These are phyloP conservation scores for Podarcis siculus DNA, from an alignment of 2,797 vertebrate genomes.

Conservation along the genomic window DNA sequence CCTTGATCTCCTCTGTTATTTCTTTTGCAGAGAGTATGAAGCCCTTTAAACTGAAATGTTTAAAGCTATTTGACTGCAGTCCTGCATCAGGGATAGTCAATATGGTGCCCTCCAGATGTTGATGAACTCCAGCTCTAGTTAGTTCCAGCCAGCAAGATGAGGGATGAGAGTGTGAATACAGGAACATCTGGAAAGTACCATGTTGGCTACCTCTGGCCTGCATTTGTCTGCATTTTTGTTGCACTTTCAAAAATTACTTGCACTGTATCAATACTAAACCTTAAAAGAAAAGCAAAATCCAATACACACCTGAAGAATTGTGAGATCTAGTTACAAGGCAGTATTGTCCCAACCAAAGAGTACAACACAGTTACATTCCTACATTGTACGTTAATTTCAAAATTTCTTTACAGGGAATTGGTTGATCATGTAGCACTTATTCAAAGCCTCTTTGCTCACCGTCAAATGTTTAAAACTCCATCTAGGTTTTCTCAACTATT, in stretches of 20 bases:
- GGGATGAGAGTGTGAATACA: no score
- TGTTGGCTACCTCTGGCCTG: background rate
- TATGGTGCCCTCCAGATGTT: no score
- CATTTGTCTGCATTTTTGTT: background rate
- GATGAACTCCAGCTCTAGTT: no score
- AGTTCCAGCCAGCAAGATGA: no score
- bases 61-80: background rate
- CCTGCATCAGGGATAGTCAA: no score
- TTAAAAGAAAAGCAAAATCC: background rate
- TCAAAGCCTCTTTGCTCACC: background rate
- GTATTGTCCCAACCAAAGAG: background rate
- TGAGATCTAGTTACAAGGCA: background rate
- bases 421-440: background rate
- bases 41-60: background rate
- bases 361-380: background rate
- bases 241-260: background rate
- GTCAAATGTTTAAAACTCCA: background rate
- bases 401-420: background rate
- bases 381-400: background rate
- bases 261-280: background rate
- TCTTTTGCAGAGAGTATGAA: background rate
- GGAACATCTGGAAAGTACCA: no score
- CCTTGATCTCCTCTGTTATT: background rate
- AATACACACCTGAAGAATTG: background rate
- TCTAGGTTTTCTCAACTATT: background rate